Base-by-base conservation (phyloP, 2,797 vertebrate species). In the Emydoidea blandingii region DNA sequence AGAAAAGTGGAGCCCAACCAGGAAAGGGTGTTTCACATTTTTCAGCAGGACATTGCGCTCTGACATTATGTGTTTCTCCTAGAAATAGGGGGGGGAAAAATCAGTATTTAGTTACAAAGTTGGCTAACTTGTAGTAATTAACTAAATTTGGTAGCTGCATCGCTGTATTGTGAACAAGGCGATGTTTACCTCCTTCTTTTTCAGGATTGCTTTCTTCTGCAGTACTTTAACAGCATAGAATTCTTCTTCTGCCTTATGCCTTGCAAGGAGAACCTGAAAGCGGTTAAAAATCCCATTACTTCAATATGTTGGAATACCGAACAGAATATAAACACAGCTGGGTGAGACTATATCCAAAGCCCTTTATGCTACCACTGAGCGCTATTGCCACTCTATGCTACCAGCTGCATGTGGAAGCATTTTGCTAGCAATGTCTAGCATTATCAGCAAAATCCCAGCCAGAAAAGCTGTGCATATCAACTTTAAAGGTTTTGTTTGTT, bases 41-140 rank as follows among this genome's bases (percentile, higher is more conserved):
- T 99, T 99, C 91, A 99, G 98, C 29, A 99, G 97, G 89, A 99
- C 99, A 93, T 99, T 99, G 88, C 99, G 98, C 96, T 99, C 99
- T 2, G 99, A 99, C 99, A 99, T 99, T 82, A 99, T 99, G 98
- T 99, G 99, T 96, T 99, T 99, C 98, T 99, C 99, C 99, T 99
- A 96, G 89, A 96, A 93, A 85, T 52, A 81, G 50, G 50, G 49
- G 49, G 49, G 49, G 3, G 4, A 15, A 15, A 50, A 50, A 50
- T 50, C 6, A 16, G 37, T 12, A 53, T 79, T 96, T 85, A 95
- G 93, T 25, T 93, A 68, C 31, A 74, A 37, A 68, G 56, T 62
- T 74, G 86, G 59, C 79, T 86, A 27, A 80, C 8, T 1, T 74
- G 34, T 3, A 57, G 34, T 27, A 23, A 44, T 7, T 84, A 84